Percentiles rank a stretch among this genome's conserved stretches.
Conservation (phyloP, 2,888 invertebrate species). For the Scaptomyza caliginosa region DNA sequence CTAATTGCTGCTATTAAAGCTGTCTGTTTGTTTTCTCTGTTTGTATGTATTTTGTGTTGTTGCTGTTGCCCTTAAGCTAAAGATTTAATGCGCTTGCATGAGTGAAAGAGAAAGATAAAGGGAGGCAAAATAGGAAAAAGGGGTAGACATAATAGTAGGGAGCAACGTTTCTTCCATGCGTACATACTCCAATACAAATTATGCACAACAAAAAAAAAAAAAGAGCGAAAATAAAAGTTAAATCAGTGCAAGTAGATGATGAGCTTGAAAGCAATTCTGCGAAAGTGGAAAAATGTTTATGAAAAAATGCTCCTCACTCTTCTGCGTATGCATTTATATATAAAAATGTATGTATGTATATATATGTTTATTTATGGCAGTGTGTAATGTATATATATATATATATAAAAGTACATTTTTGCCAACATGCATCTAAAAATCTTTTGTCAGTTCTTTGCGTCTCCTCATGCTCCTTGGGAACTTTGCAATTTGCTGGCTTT, state of each 20-base stretch:
- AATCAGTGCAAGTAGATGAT: conserved; percentile 58
- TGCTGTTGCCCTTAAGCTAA: conserved; percentile 67
- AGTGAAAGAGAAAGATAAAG: not conserved
- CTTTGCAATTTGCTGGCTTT: conserved; percentile 57
- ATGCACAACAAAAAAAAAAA: conserved; percentile 40
- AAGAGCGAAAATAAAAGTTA: conserved; percentile 57
- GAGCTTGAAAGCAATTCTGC: conserved; percentile 41
- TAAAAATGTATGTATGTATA: not conserved
- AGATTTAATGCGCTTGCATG: conserved; percentile 70
- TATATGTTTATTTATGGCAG: not conserved
- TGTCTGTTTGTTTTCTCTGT: conserved; percentile 54
- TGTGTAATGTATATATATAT: not conserved
- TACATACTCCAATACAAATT: conserved; percentile 29
- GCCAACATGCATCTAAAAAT: conserved; percentile 18
- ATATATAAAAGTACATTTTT: not conserved
- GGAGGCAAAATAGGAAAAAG: not conserved
- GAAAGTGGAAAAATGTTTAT: conserved; percentile 48
- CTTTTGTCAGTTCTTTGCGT: conserved; percentile 51
- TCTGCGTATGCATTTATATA: not conserved
- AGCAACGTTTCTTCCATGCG: conserved; percentile 7
- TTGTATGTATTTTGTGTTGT: conserved; percentile 27
- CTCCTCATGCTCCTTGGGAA: conserved; percentile 39
- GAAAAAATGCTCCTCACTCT: not conserved
- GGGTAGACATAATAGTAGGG: not conserved
- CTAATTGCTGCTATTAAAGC: conserved; percentile 76